Conservation (phyloP, 2,888 invertebrate genomes). For the Amblyjoppa proteus region DNA sequence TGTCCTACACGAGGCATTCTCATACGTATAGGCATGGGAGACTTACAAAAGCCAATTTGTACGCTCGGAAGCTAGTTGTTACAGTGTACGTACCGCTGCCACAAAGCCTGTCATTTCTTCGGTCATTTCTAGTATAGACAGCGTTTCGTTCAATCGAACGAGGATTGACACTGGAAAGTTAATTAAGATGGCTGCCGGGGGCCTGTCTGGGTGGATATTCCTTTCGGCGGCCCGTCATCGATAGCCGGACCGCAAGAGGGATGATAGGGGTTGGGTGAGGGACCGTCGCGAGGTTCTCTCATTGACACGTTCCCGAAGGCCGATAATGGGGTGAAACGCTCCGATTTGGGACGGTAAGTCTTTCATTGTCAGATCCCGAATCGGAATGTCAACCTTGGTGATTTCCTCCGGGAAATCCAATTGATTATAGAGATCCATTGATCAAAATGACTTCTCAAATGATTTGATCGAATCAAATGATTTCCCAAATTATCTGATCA, state of each 20-base stretch:
- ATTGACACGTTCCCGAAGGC: too few species aligned
- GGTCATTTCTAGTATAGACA: background rate
- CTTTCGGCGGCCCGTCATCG: background rate
- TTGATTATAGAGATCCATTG: background rate
- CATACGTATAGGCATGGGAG: slow-evolving; percentile 14
- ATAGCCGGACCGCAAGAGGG: background rate
- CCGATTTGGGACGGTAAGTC: background rate
- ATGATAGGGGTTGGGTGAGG: background rate
- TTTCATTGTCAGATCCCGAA: background rate
- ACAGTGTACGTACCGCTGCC: background rate
- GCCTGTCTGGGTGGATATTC: background rate
- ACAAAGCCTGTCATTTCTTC: slow-evolving; percentile 10
- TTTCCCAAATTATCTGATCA: too few species aligned
- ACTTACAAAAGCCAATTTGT: slow-evolving; percentile 18
- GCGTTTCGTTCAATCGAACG: background rate
- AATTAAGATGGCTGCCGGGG: background rate
- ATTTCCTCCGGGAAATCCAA: background rate
- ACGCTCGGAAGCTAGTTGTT: background rate
- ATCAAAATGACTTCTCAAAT: too few species aligned
- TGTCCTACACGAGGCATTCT: background rate
- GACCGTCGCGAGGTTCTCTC: too few species aligned
- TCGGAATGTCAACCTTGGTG: background rate
- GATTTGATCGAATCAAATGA: too few species aligned
- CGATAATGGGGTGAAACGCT: background rate
- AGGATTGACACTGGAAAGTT: slow-evolving; percentile 12